Evolutionary conservation across 2,888 invertebrate species (phyloP).

Genomic region (Syritta pipiens): DNA sequence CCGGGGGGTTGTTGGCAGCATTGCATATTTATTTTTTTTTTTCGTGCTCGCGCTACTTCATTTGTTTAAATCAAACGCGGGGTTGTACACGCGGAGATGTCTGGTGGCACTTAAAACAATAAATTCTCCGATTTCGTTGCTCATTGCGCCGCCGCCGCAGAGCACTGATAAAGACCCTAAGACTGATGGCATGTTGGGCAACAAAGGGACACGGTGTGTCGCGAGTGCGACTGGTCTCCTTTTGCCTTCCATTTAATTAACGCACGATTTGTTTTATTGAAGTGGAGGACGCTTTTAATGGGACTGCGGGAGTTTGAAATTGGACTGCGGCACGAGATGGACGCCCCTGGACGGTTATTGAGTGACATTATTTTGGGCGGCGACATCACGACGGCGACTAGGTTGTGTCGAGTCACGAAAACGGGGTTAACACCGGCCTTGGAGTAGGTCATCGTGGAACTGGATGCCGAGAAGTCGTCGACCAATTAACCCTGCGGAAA

Average conservation of each 20-base stretch:
- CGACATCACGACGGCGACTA: conserved; percentile 10
- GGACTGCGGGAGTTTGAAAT: conserved; percentile 33
- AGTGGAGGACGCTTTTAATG: conserved; percentile 19
- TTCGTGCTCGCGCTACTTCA: conserved; percentile 47
- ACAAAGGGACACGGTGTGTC: conserved; percentile 21
- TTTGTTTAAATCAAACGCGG: conserved; percentile 66
- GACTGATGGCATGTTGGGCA: conserved; percentile 59
- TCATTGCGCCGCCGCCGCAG: conserved; percentile 8
- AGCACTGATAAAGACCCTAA: conserved; percentile 57
- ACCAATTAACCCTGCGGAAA: conserved; percentile 52
- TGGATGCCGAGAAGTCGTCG: background rate
- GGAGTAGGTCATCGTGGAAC: conserved; percentile 55
- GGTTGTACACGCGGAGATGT: conserved; percentile 36
- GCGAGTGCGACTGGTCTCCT: background rate
- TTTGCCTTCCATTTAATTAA: conserved; percentile 45
- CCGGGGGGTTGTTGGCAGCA: background rate
- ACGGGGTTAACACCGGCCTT: conserved; percentile 44
- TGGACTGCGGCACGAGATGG: conserved; percentile 58
- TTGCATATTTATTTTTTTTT: conserved; percentile 2
- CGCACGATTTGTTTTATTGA: conserved; percentile 61
- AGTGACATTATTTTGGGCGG: background rate
- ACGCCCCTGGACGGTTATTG: conserved; percentile 43
- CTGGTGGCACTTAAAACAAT: conserved; percentile 67
- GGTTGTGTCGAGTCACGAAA: conserved; percentile 64
- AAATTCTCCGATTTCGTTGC: conserved; percentile 63